Evolutionary conservation across 2,888 invertebrate genomes (phyloP), one percentile per base, ranked within the genome.

Genomic region (Apamea sordens): DNA sequence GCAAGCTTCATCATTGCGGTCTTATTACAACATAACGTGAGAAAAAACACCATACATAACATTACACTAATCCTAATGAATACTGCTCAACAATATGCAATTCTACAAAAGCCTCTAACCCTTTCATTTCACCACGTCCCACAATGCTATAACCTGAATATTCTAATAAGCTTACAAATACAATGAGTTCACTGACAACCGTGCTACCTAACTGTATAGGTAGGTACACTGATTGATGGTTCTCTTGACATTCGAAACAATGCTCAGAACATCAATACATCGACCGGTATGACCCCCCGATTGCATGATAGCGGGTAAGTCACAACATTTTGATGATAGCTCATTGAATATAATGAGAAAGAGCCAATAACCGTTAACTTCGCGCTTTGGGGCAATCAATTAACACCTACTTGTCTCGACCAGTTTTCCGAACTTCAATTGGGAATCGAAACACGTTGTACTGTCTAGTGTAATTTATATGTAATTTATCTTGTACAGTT

Each of bases 161-260:
- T 90, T 89, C 89, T 90, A 92, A 92, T 92, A 91, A 90, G 91
- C 91, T 91, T 91, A 91, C 76, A 72, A 77, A 92, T 91, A 92
- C 91, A 91, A 92, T 91, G 89, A 85, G 87, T 82, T 88, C 89
- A 82, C 88, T 88, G 84, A 88, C 90, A 93, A 86, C 91, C 86
- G 88, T 89, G 84, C 83, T 88, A 80, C 84, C 88, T 94, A 93
- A 93, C 93, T 92, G 94, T 93, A 93, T 85, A 71, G 10, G 70
- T 8, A 71, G n/a, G 5, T 41, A 82, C 83, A 76, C 85, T 94
- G 95, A 96, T 95, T 95, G 94, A 96, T 96, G 93, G 92, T 92
- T 91, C 91, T 93, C 92, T 92, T 93, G 94, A 93, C 94, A 92
- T 92, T 90, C 90, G 87, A 95, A 94, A 96, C 95, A 95, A 96